phyloP scores from a whole-genome alignment of 1,140 invertebrate genomes.

The Pseudoatta argentina region DNA sequence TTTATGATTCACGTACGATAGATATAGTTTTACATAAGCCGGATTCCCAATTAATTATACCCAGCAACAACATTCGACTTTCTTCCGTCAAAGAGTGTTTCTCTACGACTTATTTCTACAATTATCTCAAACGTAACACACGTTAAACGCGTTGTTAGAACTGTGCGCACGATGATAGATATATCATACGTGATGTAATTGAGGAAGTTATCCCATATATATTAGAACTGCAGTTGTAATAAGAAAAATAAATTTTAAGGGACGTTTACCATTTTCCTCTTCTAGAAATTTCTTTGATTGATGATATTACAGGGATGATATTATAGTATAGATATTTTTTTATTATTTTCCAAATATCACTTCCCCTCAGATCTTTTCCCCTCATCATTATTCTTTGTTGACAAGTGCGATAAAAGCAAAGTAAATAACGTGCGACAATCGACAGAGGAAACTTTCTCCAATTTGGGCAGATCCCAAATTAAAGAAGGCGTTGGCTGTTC shows the following conservation, averaged over 20 bases:
- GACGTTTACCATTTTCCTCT: background rate
- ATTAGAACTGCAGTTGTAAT: background rate
- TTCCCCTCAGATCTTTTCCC: too few relatives aligned
- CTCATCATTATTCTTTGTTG: background rate
- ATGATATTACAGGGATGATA: background rate
- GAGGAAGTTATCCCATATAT: background rate
- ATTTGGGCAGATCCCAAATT: conserved; percentile 31
- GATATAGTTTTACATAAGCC: background rate
- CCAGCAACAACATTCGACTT: background rate
- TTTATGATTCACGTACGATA: background rate
- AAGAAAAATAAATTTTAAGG: background rate
- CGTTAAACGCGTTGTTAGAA: background rate
- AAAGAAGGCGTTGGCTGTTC: conserved; percentile 15
- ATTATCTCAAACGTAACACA: background rate
- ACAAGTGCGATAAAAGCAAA: background rate
- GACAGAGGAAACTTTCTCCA: background rate
- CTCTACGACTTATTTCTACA: conserved; percentile 3
- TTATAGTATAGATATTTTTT: background rate
- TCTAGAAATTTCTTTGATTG: background rate
- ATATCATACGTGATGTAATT: conserved; percentile 15
- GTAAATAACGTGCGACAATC: conserved; percentile 9
- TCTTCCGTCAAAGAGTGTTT: conserved; percentile 6
- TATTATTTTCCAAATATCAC: background rate
- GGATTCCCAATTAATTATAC: conserved; percentile 24
- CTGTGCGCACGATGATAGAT: background rate